These are phyloP conservation scores for Lymantria dispar DNA, from an alignment of 2,888 invertebrate species.

Conservation along the genomic window DNA sequence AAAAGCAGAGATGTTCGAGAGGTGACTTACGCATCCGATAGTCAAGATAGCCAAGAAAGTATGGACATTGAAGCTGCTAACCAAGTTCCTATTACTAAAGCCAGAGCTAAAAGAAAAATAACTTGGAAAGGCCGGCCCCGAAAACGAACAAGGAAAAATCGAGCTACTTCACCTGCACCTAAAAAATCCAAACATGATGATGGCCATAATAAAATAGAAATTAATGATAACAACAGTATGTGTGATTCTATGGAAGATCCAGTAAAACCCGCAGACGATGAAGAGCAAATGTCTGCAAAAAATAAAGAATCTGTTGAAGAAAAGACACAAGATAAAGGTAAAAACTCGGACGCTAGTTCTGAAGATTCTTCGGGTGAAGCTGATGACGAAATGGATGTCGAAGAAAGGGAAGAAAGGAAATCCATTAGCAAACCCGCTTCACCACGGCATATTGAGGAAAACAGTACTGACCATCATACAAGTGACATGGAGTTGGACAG, in stretches of 20 bases:
- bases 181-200: conserved; percentile 61
- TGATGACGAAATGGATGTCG: conserved; percentile 86
- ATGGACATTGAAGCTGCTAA: conserved; percentile 43
- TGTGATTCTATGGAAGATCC: conserved; percentile 55
- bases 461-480: conserved; percentile 73
- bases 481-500: conserved; percentile 79
- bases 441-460: conserved; percentile 62
- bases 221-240: conserved; percentile 47
- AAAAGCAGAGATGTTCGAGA: conserved; percentile 55
- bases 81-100: conserved; percentile 39
- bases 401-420: conserved; percentile 76
- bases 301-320: conserved; percentile 36
- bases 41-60: conserved; percentile 71
- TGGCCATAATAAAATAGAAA: conserved; percentile 30
- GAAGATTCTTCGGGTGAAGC: conserved; percentile 86
- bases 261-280: conserved; percentile 27
- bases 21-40: conserved; percentile 60
- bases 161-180: conserved; percentile 44
- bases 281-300: conserved; percentile 34
- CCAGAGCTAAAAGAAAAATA: conserved; percentile 70
- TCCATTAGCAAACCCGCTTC: conserved; percentile 66
- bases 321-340: conserved; percentile 51
- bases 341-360: conserved; percentile 75
- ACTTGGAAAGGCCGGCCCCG: conserved; percentile 76
- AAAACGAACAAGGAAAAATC: conserved; percentile 62